A percentile compares a stretch with the other conserved stretches of the same genome.
Conservation (phyloP, 2,113 vertebrate species). For the Poeciliopsis turrubarensis region DNA sequence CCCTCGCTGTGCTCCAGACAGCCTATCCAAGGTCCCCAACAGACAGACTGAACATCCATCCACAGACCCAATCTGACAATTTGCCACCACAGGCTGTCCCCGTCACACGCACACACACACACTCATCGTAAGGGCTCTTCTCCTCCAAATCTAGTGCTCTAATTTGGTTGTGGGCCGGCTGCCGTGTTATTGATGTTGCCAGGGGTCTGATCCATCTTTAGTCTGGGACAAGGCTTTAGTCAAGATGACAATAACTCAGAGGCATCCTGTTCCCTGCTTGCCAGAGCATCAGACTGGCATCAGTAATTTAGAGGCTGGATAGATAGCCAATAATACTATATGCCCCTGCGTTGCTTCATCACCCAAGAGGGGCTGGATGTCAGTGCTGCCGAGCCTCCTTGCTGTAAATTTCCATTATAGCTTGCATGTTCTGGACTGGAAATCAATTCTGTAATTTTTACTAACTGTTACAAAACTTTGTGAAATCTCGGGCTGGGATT, state of each 20-base stretch:
- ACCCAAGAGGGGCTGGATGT: neutral
- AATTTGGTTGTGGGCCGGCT: conserved; percentile 60
- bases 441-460: conserved; percentile 16
- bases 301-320: conserved; percentile 59
- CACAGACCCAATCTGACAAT: conserved; percentile 55
- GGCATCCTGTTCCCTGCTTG: conserved; percentile 45
- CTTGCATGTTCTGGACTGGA: neutral
- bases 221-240: conserved; percentile 59
- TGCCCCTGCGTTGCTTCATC: conserved; percentile 28
- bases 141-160: conserved; percentile 66
- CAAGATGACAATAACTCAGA: conserved; percentile 64
- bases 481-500: conserved; percentile 14
- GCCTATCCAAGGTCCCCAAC: conserved; percentile 54
- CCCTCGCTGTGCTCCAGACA: conserved; percentile 44
- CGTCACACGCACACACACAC: conserved; percentile 20
- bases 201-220: conserved; percentile 67
- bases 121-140: conserved; percentile 30
- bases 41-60: conserved; percentile 58
- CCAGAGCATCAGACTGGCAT: conserved; percentile 32
- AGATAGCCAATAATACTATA: conserved; percentile 48
- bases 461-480: conserved; percentile 2
- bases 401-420: conserved; percentile 8
- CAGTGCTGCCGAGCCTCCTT: neutral
- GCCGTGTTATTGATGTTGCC: conserved; percentile 71
- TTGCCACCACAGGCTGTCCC: conserved; percentile 39